These are phyloP conservation scores for Tethea ocularis DNA, from an alignment of 2,888 invertebrate genomes.

Conservation along the genomic window DNA sequence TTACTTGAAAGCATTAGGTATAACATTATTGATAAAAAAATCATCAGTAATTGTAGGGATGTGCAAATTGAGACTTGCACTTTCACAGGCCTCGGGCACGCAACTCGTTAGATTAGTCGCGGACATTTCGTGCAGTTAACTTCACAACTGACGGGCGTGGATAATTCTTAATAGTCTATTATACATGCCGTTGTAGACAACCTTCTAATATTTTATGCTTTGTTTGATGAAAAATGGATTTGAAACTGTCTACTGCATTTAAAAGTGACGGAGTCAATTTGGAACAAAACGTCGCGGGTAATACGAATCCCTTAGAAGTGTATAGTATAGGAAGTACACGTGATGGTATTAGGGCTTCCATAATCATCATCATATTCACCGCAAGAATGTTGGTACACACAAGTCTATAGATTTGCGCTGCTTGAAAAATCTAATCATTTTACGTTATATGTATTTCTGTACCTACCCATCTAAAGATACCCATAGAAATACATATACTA, in stretches of 20 bases:
- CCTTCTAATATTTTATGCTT: not conserved
- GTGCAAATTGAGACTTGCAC: not conserved
- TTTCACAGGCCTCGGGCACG: not conserved
- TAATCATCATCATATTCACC: too few species aligned
- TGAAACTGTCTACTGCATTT: not conserved
- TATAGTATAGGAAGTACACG: too few species aligned
- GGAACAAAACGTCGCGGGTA: too few species aligned
- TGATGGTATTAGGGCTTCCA: not conserved
- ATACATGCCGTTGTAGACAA: not conserved
- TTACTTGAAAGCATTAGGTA: too few species aligned
- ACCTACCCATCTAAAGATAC: too few species aligned
- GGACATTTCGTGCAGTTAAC: constrained; percentile 5
- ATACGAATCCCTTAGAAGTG: too few species aligned
- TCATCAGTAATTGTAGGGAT: not conserved
- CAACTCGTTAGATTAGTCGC: constrained; percentile 2
- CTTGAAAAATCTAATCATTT: too few species aligned
- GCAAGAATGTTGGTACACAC: too few species aligned
- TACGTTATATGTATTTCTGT: too few species aligned
- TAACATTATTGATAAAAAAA: not conserved
- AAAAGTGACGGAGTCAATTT: not conserved
- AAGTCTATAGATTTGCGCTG: too few species aligned
- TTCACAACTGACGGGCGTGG: not conserved
- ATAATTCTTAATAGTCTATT: not conserved
- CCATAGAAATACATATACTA: not conserved
- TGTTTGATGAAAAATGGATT: not conserved